Evolutionary conservation across 2,888 invertebrate species (phyloP).

Genomic region (Chironomus tentans): DNA sequence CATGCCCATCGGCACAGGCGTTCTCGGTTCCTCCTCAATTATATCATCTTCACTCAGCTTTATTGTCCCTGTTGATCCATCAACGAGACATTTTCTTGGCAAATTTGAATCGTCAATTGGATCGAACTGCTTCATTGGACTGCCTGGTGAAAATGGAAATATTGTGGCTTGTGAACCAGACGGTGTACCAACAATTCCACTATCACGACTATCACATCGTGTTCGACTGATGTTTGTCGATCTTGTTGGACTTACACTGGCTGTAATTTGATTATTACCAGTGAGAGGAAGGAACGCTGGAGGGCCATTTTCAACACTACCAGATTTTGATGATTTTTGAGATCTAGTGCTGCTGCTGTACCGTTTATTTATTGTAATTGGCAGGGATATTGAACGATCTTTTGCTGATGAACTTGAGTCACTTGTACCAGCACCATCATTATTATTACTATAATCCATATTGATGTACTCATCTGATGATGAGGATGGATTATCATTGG

Average conservation of each 20-base stretch:
- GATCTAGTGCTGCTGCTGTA: conserved; percentile 29
- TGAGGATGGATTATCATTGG: conserved; percentile 31
- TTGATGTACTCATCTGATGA: conserved; percentile 46
- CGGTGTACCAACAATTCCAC: conserved; percentile 44
- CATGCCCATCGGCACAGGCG: conserved; percentile 6
- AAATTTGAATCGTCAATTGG: conserved; percentile 30
- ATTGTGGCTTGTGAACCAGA: conserved; percentile 53
- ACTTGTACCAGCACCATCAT: conserved; percentile 33
- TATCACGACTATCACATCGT: conserved; percentile 42
- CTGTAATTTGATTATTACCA: conserved; percentile 18
- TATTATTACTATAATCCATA: conserved; percentile 43
- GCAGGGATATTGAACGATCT: conserved; percentile 49
- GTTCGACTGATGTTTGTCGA: conserved; percentile 26
- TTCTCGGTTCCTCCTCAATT: conserved; percentile 15
- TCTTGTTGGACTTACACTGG: conserved; percentile 31
- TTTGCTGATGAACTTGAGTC: conserved; percentile 34
- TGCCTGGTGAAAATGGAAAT: conserved; percentile 59
- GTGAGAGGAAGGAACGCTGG: conserved; percentile 31
- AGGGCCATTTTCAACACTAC: conserved; percentile 12
- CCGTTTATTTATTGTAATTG: conserved; percentile 48
- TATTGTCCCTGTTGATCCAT: conserved; percentile 37
- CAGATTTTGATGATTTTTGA: conserved; percentile 30
- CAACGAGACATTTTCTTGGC: conserved; percentile 37
- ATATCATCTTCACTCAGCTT: conserved; percentile 34
- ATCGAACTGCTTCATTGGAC: conserved; percentile 48